Base-by-base conservation (phyloP, 1,140 invertebrate species). In the Calycopis cecrops region DNA sequence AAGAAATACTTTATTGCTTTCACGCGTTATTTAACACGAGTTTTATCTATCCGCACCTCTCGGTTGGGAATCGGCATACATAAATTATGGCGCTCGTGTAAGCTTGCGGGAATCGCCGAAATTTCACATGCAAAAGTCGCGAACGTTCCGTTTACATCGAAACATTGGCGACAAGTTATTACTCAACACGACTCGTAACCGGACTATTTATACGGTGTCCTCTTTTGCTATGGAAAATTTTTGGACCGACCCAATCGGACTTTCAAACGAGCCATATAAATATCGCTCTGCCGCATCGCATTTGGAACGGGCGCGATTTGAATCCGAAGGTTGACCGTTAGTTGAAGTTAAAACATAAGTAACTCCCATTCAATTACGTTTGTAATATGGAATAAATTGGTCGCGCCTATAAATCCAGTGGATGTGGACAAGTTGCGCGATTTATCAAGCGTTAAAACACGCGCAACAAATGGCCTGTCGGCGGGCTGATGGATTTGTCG, bases 391-490 rank as follows among this genome's bases (percentile, higher is more conserved):
- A 33, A 50, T 35, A 50, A 74, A 76, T 74, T 73, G 73, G 58
- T 59, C 59, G 52, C 49, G 67, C 62, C 66, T 69, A 83, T 80
- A 83, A 80, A 83, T 80, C 71, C 42, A 62, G 63, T 65, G 72
- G 79, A 83, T 75, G 79, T 62, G 63, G 61, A 57, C 63, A 63
- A 69, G 67, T 69, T 52, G 55, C 54, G 60, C 59, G 63, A 66
- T 69, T 79, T 77, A 79, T 82, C 78, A 83, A 79, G 71, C 74
- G 78, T 76, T 77, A 76, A 80, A 77, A 78, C 76, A 72, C 72
- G 73, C 73, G 74, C 75, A 80, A 85, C 79, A 77, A 85, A 83
- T 81, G 76, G 69, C 68, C 78, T 75, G 82, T 85, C 79, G 76
- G 73, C 75, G 60, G 58, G 67, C 73, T 81, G 82, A 85, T 80